These are phyloP conservation scores for Pseudachorutes palmiensis DNA, from an alignment of 1,140 invertebrate species.

Conservation along the genomic window DNA sequence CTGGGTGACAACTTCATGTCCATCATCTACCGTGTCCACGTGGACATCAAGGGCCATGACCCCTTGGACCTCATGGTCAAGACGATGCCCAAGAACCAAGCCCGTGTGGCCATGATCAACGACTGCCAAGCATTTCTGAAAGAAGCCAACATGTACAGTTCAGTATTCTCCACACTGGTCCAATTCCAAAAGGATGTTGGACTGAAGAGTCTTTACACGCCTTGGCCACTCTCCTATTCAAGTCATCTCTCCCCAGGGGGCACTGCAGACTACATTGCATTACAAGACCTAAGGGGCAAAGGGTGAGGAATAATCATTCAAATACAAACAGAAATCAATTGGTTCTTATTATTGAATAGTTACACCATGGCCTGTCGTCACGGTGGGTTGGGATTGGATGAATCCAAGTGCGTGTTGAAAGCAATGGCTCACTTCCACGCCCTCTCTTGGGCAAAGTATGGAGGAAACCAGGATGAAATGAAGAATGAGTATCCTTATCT, in stretches of 20 bases:
- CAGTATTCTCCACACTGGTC: conserved; percentile 1
- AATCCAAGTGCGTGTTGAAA: conserved; percentile 28
- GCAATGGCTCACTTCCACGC: conserved; percentile 44
- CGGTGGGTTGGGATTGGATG: conserved; percentile 18
- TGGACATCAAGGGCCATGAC: conserved; percentile 23
- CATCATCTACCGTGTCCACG: conserved; percentile 42
- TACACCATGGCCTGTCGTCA: conserved; percentile 20
- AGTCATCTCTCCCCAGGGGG: not conserved
- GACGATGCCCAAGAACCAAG: conserved; percentile 17
- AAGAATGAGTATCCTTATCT: conserved; percentile 38
- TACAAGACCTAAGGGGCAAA: conserved; percentile 7
- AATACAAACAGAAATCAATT: not conserved
- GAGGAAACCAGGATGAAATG: conserved; percentile 20
- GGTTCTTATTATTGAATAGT: no score
- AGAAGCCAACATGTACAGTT: conserved; percentile 22
- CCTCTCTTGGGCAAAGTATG: conserved; percentile 41
- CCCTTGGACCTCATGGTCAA: conserved; percentile 23
- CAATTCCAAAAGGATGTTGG: conserved; percentile 19
- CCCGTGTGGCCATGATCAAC: conserved; percentile 16
- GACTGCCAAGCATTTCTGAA: conserved; percentile 18
- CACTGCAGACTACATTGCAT: conserved; percentile 12
- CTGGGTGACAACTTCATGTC: conserved; percentile 49
- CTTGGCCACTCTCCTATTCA: not conserved
- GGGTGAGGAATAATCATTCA: conserved; percentile 3
- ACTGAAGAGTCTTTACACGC: not conserved